These are phyloP conservation scores for Tenebrosternarchus preto DNA, from an alignment of 2,113 vertebrate species.

Conservation along the genomic window DNA sequence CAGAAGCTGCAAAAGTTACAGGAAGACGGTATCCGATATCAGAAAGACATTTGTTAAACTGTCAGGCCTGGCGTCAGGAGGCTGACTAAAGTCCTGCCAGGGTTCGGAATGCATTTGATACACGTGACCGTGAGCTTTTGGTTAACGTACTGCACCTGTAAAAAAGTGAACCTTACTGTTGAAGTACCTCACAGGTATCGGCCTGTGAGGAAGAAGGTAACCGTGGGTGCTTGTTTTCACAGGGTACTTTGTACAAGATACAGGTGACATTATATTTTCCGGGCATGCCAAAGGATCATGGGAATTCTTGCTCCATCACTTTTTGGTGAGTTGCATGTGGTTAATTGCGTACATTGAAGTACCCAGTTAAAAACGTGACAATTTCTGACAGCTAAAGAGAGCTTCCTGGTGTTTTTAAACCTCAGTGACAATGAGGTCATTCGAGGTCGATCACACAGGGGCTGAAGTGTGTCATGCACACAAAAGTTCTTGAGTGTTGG, in stretches of 20 bases:
- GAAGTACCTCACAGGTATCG: too few relatives aligned
- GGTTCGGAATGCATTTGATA: too few relatives aligned
- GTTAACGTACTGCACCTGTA: too few relatives aligned
- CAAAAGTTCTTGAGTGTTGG: conserved; percentile 17
- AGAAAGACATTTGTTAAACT: too few relatives aligned
- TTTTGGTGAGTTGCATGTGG: conserved; percentile 48
- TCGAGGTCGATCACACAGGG: background rate
- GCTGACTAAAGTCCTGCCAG: too few relatives aligned
- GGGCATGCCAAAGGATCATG: conserved; percentile 54
- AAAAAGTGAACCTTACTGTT: too few relatives aligned
- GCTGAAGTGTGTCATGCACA: background rate
- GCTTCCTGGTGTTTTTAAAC: background rate
- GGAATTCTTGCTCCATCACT: conserved; percentile 58
- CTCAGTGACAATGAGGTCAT: background rate
- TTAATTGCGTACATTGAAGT: conserved; percentile 10
- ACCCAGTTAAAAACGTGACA: background rate
- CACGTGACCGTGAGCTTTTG: too few relatives aligned
- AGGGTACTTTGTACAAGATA: conserved; percentile 59
- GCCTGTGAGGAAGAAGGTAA: background rate
- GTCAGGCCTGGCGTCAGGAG: too few relatives aligned
- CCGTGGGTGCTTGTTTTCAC: conserved; percentile 4
- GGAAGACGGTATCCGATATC: too few relatives aligned
- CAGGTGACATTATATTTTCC: conserved; percentile 54
- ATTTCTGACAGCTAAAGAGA: background rate
- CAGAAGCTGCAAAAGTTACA: too few relatives aligned